phyloP scores from a whole-genome alignment of 2,888 invertebrate species.

The Scaptomyza parva region DNA sequence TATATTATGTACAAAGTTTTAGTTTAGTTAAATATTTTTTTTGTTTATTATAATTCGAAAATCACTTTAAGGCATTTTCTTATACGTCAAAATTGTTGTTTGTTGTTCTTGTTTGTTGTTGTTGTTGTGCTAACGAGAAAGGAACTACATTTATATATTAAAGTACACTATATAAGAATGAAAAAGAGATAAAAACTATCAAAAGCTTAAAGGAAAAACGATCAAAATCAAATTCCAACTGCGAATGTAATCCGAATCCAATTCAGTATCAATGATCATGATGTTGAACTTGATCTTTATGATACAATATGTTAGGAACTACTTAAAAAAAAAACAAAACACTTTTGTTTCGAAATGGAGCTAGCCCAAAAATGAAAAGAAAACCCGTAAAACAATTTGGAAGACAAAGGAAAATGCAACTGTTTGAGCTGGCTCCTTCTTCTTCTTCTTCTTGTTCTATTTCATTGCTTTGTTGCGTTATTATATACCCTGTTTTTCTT shows the following conservation, averaged over 20 bases:
- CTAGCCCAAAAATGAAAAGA: conserved; percentile 39
- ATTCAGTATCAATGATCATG: conserved; percentile 16
- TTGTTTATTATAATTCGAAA: conserved; percentile 66
- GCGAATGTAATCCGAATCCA: conserved; percentile 9
- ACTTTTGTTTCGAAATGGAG: not conserved
- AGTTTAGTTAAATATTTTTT: conserved; percentile 37
- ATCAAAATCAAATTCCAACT: conserved; percentile 14
- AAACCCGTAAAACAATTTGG: not conserved
- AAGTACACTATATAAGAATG: conserved; percentile 43
- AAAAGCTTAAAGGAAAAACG: not conserved
- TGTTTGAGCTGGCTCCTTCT: not conserved
- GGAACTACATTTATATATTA: conserved; percentile 46
- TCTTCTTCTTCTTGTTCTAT: not conserved
- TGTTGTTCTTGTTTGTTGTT: not conserved
- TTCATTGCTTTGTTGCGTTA: too few relatives aligned
- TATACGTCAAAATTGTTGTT: conserved; percentile 50
- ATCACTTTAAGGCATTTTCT: conserved; percentile 80
- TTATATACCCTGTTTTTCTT: conserved; percentile 1
- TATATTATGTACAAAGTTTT: conserved; percentile 62
- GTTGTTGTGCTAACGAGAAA: conserved; percentile 57
- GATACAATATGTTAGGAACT: conserved; percentile 60
- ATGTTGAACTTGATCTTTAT: conserved; percentile 17
- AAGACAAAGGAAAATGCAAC: conserved; percentile 9
- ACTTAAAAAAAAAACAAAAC: too few relatives aligned
- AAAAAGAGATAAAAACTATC: conserved; percentile 1